Base-by-base conservation (phyloP, 1,140 invertebrate genomes). In the Centruroides vittatus region DNA sequence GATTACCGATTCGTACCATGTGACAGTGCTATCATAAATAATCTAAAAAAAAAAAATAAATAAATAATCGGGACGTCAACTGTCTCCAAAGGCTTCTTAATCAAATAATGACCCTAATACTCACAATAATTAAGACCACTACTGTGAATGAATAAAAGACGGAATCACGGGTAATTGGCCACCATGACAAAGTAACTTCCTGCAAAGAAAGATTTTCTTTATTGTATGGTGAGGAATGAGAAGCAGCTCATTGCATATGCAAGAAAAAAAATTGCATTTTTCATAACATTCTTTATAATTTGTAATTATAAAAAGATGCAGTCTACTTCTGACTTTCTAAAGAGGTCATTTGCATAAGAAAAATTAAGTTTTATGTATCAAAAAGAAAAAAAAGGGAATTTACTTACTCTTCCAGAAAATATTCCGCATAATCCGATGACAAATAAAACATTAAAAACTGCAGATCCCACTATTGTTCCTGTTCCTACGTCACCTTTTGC, bases 121-220 rank as follows among this genome's bases (percentile, higher is more conserved):
- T 70, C 65, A 77, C 74, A n/a, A 65, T 64, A 47, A 78, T 77
- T 12, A 78, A 66, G 47, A 76, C 55, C n/a, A 75, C 57, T 7
- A 78, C 70, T 36, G 73, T 73, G 7, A 75, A 66, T 47, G 72
- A 71, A 62, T 78, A 78, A 65, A 75, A 78, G 9, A 68, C 56
- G 3, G 75, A 73, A 62, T 78, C 77, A 46, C 77, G 65, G 59
- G 75, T 74, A 11, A 78, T 65, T 11, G 77, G 77, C 77, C 71
- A 72, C 71, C 71, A 73, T 47, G 61, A 59, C 34, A 65, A 34
- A 23, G 57, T 60, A 11, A 65, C 61, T 1, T 62, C 55, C 64
- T 65, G 11, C 2, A 50, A 56, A 47, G 41, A 54, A 8, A n/a
- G 49, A 41, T 23, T 23, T 23, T 23, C 23, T 23, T 23, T 23